Conservation (phyloP, 2,113 vertebrate species). For the Datnioides undecimradiatus region DNA sequence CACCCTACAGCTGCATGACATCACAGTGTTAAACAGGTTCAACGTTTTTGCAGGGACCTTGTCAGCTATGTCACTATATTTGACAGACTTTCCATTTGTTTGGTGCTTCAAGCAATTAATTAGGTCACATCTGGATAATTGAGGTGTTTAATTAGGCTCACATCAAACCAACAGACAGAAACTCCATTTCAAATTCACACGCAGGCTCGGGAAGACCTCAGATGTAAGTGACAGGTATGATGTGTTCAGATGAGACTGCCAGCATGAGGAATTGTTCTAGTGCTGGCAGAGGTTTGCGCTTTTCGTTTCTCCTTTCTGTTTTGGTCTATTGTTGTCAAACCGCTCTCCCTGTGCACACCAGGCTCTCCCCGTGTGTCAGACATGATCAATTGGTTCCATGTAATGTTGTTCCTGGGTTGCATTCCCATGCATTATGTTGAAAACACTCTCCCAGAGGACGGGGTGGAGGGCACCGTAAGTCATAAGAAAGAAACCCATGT, state of each 20-base stretch:
- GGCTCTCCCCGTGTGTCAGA: slow-evolving; percentile 52
- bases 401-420: slow-evolving; percentile 53
- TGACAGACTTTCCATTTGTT: not conserved
- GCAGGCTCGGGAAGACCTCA: not conserved
- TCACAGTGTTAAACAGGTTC: not conserved
- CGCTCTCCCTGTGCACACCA: not conserved
- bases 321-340: slow-evolving; percentile 11
- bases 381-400: slow-evolving; percentile 60
- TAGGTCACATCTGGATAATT: not conserved
- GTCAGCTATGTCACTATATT: not conserved
- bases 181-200: not conserved
- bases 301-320: not conserved
- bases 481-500: slow-evolving; percentile 64
- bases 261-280: not conserved
- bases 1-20: not conserved
- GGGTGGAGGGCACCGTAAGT: slow-evolving; percentile 62
- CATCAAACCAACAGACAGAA: not conserved
- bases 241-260: not conserved
- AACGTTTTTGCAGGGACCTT: not conserved
- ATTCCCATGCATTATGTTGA: slow-evolving; percentile 59
- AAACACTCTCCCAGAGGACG: slow-evolving; percentile 44
- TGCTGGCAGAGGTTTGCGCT: not conserved
- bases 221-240: not conserved
- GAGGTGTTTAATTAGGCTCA: not conserved
- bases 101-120: not conserved